Evolutionary conservation across 2,888 invertebrate species (phyloP).

Genomic region (Cephus sareptanus): DNA sequence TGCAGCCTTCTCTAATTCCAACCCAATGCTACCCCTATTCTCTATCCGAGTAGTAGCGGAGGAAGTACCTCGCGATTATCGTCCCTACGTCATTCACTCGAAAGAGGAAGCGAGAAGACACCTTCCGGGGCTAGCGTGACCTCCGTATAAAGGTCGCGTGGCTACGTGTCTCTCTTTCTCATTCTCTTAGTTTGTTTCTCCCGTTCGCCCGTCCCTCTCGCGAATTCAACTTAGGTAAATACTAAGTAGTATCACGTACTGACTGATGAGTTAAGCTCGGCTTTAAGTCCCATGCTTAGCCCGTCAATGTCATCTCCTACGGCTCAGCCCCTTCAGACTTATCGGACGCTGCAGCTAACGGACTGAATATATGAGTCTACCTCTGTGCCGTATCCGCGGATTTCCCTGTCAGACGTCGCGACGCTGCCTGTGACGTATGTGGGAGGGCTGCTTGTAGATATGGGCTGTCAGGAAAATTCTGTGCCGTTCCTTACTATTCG

Average conservation of each 20-base stretch:
- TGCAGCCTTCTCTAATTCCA: neutral
- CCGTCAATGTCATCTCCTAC: slow-evolving; percentile 62
- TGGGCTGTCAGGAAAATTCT: neutral
- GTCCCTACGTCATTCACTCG: neutral
- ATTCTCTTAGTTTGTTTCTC: neutral
- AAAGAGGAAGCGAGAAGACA: neutral
- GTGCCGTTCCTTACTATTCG: neutral
- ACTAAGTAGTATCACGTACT: slow-evolving; percentile 59
- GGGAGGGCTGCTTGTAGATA: neutral
- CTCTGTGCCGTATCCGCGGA: slow-evolving; percentile 37
- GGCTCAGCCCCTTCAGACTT: slow-evolving; percentile 65
- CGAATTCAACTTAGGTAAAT: slow-evolving; percentile 54
- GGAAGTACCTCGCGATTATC: neutral
- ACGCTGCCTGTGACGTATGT: slow-evolving; percentile 2
- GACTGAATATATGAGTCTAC: slow-evolving; percentile 40
- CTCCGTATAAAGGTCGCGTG: neutral
- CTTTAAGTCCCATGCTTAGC: slow-evolving; percentile 62
- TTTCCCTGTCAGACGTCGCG: slow-evolving; percentile 54
- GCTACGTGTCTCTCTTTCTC: slow-evolving; percentile 17
- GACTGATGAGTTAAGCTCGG: slow-evolving; percentile 65
- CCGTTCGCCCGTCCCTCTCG: slow-evolving; percentile 18
- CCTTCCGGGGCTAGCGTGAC: neutral
- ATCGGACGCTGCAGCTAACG: slow-evolving; percentile 62
- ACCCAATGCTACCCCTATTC: neutral
- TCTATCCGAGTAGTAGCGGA: neutral